A percentile compares a stretch with the other conserved stretches of the same genome.
phyloP scores from a whole-genome alignment of 2,888 invertebrate genomes.

The Metalampra italica region DNA sequence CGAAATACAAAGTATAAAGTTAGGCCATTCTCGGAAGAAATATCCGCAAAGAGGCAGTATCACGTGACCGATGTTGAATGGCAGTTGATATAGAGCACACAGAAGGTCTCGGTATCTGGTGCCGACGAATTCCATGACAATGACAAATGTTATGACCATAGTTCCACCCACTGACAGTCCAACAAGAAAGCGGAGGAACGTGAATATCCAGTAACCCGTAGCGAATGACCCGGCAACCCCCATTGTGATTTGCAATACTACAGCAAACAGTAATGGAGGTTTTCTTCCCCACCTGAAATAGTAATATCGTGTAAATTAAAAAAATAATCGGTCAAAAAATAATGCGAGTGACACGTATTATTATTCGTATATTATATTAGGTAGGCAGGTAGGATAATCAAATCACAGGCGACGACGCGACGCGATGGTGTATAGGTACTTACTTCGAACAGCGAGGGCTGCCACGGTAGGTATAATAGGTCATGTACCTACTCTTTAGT shows the following conservation, averaged over 20 bases:
- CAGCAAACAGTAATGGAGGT: slow-evolving; percentile 77
- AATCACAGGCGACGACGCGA: no score
- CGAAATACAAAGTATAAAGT: slow-evolving; percentile 77
- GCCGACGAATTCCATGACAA: slow-evolving; percentile 80
- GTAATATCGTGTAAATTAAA: not conserved
- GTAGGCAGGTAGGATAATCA: no score
- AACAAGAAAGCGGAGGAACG: slow-evolving; percentile 77
- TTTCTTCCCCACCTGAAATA: slow-evolving; percentile 81
- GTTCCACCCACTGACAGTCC: slow-evolving; percentile 81
- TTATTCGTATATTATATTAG: no score
- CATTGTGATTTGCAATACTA: slow-evolving; percentile 63
- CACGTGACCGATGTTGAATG: slow-evolving; percentile 77
- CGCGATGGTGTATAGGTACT: no score
- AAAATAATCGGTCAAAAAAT: no score
- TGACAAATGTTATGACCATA: slow-evolving; percentile 82
- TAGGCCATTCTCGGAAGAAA: slow-evolving; percentile 78
- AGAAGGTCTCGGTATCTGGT: not conserved
- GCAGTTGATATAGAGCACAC: slow-evolving; percentile 61
- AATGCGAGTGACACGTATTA: no score
- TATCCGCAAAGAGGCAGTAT: slow-evolving; percentile 78
- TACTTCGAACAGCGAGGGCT: no score
- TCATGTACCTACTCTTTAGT: no score
- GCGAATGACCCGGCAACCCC: slow-evolving; percentile 77
- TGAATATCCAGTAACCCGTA: slow-evolving; percentile 79
- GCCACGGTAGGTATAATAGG: no score